Evolutionary conservation across 2,113 vertebrate genomes (phyloP), one percentile per base, ranked within the genome.

Genomic region (Corydoras maculifer): DNA sequence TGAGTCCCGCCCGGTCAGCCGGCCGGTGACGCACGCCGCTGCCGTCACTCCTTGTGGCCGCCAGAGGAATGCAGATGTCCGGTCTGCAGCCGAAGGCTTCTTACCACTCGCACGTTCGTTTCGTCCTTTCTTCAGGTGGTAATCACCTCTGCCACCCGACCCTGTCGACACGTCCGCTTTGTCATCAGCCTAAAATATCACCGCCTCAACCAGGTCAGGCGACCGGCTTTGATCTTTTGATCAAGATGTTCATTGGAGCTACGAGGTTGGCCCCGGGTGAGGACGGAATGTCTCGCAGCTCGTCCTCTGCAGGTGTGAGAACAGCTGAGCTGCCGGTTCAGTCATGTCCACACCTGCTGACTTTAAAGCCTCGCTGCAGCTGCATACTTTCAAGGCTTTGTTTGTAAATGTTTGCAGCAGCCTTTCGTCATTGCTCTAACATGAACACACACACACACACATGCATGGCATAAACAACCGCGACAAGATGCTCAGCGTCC

Each of bases 251-350:
- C 3, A 25, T 49, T 50, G 35, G 15, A 48, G 62, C 48, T 48
- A 63, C 32, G 2, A 35, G 12, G 1, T 63, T 63, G 54, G 13
- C 54, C 54, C 14, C 54, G 18, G 9, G 14, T 64, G 1, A 64
- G 59, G 4, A 43, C 59, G 49, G 48, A 43, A 43, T 43, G 35
- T 43, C 35, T 65, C 63, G 9, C 10, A 62, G 68, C 53, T 31
- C 9, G 11, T 65, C 63, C 13, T 65, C 11, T 58, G 54, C 62
- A 67, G 7, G 18, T 53, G 7, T 31, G 25, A 60, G 32, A 63
- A 10, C 70, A 51, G 64, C 62, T 30, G 49, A 74, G 25, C 58
- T 73, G 71, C 50, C 62, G 73, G 69, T 35, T 70, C 49, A n/a
- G 60, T 50, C 48, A 15, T 58, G 15, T 65, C 57, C 62, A 66